Percentiles rank a stretch among this genome's conserved stretches.
Evolutionary conservation across 2,888 invertebrate genomes (phyloP).

Genomic region (Artemia sinica): DNA sequence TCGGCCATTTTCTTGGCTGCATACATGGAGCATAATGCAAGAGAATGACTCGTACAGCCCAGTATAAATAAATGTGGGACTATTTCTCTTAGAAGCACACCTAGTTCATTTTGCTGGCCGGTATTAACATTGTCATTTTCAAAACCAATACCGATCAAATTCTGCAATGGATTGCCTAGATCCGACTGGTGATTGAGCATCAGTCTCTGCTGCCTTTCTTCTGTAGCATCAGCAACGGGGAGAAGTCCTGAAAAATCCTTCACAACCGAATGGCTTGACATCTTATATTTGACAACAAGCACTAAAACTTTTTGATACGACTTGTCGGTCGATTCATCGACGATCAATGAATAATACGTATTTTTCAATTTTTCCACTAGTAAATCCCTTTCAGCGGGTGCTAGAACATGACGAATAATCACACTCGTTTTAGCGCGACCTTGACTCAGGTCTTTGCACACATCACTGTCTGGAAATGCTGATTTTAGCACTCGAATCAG

Average conservation of each 20-base stretch:
- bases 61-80: not conserved
- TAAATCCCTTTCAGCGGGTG: not conserved
- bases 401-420: not conserved
- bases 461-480: not conserved
- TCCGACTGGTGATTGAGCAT: not conserved
- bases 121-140: conserved; percentile 3
- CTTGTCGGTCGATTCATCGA: not conserved
- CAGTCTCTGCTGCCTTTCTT: not conserved
- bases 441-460: not conserved
- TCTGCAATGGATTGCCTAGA: not conserved
- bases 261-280: not conserved
- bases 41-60: not conserved
- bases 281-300: not conserved
- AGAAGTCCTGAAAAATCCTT: not conserved
- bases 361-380: not conserved
- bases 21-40: conserved; percentile 4
- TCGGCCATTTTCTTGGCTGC: not conserved
- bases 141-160: not conserved
- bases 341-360: not conserved
- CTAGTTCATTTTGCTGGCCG: conserved; percentile 2
- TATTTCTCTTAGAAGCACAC: not conserved
- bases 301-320: not conserved
- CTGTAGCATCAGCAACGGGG: not conserved
- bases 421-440: not conserved
- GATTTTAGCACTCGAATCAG: not conserved